Conservation (phyloP, 2,797 vertebrate genomes). For the Sebastes vulpes region DNA sequence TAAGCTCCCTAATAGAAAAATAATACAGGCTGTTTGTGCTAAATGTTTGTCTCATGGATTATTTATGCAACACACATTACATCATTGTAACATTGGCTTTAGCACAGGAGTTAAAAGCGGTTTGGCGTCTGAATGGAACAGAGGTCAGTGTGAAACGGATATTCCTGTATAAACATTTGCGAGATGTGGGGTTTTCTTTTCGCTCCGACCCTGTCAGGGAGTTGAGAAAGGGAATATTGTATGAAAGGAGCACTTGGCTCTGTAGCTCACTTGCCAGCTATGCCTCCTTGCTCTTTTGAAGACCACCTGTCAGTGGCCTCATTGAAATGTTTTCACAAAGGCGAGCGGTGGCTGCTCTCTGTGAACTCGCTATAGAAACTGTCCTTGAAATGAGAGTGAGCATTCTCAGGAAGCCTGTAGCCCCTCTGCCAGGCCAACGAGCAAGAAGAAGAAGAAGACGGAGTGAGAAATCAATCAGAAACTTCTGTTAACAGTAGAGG, state of each 20-base stretch:
- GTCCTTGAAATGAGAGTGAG: conserved; percentile 70
- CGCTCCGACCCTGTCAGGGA: conserved; percentile 41
- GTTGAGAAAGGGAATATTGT: conserved; percentile 46
- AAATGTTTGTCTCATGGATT: conserved; percentile 73
- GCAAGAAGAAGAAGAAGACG: conserved; percentile 21
- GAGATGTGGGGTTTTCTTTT: conserved; percentile 15
- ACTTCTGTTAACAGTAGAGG: conserved; percentile 40
- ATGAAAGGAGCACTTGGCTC: conserved; percentile 55
- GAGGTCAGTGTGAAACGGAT: conserved; percentile 56
- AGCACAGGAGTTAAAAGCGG: conserved; percentile 43
- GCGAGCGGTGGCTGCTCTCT: conserved; percentile 36
- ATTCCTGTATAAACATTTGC: conserved; percentile 66
- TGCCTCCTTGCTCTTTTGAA: conserved; percentile 71
- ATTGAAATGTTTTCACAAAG: conserved; percentile 78
- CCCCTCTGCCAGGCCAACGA: conserved; percentile 50
- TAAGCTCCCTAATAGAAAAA: conserved; percentile 69
- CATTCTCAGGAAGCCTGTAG: conserved; percentile 57
- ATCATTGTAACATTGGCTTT: conserved; percentile 41
- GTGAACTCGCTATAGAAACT: conserved; percentile 54
- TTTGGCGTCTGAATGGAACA: conserved; percentile 37
- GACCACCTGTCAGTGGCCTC: conserved; percentile 76
- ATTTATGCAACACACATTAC: conserved; percentile 58
- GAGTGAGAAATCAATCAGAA: conserved; percentile 53
- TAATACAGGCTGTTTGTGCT: conserved; percentile 69
- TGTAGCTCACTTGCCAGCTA: conserved; percentile 56